Evolutionary conservation across 1,140 invertebrate species (phyloP), one percentile per base, ranked within the genome.

Genomic region (Drosophila arawakana): DNA sequence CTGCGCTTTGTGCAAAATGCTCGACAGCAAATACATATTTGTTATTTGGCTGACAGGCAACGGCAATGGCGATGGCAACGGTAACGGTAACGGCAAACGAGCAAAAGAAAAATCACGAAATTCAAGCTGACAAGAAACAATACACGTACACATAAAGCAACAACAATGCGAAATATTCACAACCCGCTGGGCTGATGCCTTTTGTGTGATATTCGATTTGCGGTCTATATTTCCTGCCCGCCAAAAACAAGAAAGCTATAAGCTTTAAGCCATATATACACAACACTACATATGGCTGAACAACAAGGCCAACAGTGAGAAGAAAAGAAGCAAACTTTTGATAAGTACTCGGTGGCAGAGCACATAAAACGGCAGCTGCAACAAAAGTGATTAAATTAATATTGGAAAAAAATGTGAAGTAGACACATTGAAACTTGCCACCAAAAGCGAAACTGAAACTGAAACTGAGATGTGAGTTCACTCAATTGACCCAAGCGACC

Each of bases 371-470:
- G 75, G 55, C 61, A 37, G 52, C 54, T 72, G 72, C 73, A 79
- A 63, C 69, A 57, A 65, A 88, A 82, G 80, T 88, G 76, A 86
- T 86, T 86, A 74, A 77, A 88, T 88, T 71, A 79, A 88, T 86
- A 77, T 82, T 61, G 71, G 46, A 13, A 46, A 60, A 52, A 58
- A 18, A 47, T 54, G 11, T 61, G 63, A 68, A 76, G 18, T 18
- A 35, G 46, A 11, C 43, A 11, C 43, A 46, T 11, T 15, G 1
- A 30, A 30, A 11, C 47, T 66, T 21, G 41, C 35, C 35, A 65
- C 11, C 9, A 30, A 13, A 47, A 58, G 62, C 55, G 39, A 74
- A 7, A 30, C 25, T 30, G 25, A 30, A 30, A 30, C 25, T 30
- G 25, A 30, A 30, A 30, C 25, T 30, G 25, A 30, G 15, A 30